Percentiles rank a stretch among this genome's conserved stretches.
These are phyloP conservation scores for Clarias magur DNA, from an alignment of 2,113 vertebrate species.

Conservation along the genomic window DNA sequence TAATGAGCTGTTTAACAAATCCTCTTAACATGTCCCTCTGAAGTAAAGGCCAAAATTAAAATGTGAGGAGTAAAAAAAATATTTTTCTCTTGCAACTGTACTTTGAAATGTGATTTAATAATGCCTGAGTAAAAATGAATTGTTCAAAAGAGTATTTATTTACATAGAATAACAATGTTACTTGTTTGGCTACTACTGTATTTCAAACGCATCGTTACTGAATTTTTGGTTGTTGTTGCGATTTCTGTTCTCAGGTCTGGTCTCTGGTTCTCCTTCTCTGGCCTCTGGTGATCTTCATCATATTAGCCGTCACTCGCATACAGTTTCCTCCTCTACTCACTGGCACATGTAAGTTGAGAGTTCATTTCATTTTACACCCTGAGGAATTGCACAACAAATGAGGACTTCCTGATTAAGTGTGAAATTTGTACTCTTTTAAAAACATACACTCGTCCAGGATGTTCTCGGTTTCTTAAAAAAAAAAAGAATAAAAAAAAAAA, in stretches of 20 bases:
- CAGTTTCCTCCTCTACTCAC: constrained; percentile 79
- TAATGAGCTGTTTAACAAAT: background rate
- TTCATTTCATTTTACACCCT: background rate
- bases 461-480: background rate
- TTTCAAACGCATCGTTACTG: background rate
- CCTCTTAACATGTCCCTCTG: background rate
- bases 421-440: background rate
- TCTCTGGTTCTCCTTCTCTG: constrained; percentile 86
- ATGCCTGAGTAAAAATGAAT: background rate
- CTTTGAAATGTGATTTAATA: background rate
- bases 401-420: background rate
- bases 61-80: background rate
- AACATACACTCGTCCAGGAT: background rate
- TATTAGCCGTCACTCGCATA: constrained; percentile 86
- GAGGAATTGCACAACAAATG: background rate
- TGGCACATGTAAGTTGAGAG: constrained; percentile 81
- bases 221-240: constrained; percentile 37
- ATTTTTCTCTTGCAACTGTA: background rate
- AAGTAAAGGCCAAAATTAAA: background rate
- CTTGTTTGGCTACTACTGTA: background rate
- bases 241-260: constrained; percentile 82
- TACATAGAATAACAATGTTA: background rate
- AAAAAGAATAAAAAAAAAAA: background rate
- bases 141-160: background rate
- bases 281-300: constrained; percentile 91